These are phyloP conservation scores for Poecilia wingei DNA, from an alignment of 2,797 vertebrate genomes.

Conservation along the genomic window DNA sequence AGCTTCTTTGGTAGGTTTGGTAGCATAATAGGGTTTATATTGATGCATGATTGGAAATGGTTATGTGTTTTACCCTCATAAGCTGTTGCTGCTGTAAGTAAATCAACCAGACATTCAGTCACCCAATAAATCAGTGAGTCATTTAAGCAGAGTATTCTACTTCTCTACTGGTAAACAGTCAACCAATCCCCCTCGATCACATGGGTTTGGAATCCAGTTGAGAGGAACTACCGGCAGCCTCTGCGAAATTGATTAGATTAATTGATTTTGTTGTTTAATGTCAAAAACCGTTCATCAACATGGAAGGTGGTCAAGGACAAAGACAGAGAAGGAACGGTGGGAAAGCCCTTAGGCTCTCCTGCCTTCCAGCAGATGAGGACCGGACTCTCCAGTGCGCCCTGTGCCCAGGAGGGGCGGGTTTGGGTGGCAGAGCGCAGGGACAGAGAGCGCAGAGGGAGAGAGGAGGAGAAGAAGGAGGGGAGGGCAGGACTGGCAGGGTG, in stretches of 20 bases:
- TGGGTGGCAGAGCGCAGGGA: slow-evolving; percentile 75
- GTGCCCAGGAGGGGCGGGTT: slow-evolving; percentile 74
- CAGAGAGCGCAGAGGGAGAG: slow-evolving; percentile 77
- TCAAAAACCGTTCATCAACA: slow-evolving; percentile 1
- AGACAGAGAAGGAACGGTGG: slow-evolving; percentile 19
- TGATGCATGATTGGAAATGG: background rate
- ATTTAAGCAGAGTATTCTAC: slow-evolving; percentile 15
- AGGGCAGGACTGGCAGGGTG: slow-evolving; percentile 89
- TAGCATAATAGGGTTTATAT: background rate
- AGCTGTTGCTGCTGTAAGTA: background rate
- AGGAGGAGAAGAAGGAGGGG: slow-evolving; percentile 72
- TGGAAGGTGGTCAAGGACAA: slow-evolving; percentile 38
- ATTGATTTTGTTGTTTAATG: slow-evolving; percentile 56
- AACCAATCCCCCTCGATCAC: slow-evolving; percentile 40
- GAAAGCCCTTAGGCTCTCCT: slow-evolving; percentile 18
- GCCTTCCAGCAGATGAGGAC: slow-evolving; percentile 59
- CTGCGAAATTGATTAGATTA: slow-evolving; percentile 46
- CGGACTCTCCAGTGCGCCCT: slow-evolving; percentile 70
- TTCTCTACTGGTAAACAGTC: slow-evolving; percentile 26
- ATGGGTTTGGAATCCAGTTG: slow-evolving; percentile 35
- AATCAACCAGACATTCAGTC: slow-evolving; percentile 15
- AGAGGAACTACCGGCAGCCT: slow-evolving; percentile 24
- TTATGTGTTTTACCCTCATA: background rate
- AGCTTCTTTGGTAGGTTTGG: background rate
- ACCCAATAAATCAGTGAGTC: slow-evolving; percentile 30